Evolutionary conservation across 2,888 invertebrate genomes (phyloP).

Genomic region (Nudaria mundana): DNA sequence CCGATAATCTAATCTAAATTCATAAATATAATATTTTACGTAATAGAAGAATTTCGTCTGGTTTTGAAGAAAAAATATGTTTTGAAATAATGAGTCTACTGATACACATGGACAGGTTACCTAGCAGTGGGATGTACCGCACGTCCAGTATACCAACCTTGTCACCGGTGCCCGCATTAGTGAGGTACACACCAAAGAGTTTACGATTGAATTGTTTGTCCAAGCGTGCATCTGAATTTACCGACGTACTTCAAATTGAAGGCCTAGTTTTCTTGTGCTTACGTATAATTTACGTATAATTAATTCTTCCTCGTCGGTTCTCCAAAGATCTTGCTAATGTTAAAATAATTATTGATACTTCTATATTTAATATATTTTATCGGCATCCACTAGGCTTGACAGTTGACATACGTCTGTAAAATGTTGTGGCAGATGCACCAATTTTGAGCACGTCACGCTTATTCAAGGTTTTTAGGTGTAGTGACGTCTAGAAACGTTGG

Average conservation of each 20-base stretch:
- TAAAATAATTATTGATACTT: neutral
- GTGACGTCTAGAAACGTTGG: constrained; percentile 43
- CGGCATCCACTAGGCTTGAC: neutral
- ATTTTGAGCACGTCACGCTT: constrained; percentile 61
- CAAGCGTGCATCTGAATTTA: constrained; percentile 37
- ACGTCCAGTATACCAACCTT: constrained; percentile 95
- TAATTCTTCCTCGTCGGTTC: too few relatives aligned
- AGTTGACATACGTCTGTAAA: constrained; percentile 47
- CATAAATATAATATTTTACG: neutral
- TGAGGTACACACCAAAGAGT: constrained; percentile 82
- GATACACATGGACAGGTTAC: constrained; percentile 73
- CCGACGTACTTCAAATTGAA: constrained; percentile 44
- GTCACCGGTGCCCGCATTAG: constrained; percentile 85
- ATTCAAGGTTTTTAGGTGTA: constrained; percentile 48
- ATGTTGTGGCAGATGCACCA: constrained; percentile 36
- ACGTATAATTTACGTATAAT: neutral
- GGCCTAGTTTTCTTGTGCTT: neutral
- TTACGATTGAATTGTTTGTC: constrained; percentile 59
- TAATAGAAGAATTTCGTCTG: too few relatives aligned
- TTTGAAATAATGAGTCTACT: constrained; percentile 51
- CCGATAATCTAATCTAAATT: neutral
- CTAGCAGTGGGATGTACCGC: constrained; percentile 90
- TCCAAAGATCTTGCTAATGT: too few relatives aligned
- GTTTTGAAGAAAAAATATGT: constrained; percentile 12
- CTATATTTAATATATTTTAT: neutral